Conservation (phyloP, 2,113 vertebrate species). For the zebrafish (Danio rerio) region DNA sequence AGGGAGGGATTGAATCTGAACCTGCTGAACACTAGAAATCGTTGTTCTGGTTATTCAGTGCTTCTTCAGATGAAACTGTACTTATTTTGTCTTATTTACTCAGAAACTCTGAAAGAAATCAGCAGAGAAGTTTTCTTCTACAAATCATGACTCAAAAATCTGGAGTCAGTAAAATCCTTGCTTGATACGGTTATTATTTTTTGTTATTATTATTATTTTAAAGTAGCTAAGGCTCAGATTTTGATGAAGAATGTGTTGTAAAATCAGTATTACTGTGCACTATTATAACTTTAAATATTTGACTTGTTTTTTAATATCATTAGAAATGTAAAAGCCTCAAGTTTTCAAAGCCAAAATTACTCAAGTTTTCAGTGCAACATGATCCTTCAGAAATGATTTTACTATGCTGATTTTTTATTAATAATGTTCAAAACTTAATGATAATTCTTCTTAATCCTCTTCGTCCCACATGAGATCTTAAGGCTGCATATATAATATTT, state of each 20-base stretch:
- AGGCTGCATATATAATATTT: not conserved
- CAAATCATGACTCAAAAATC: not conserved
- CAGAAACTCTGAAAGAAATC: slow-evolving; percentile 20
- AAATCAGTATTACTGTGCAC: not conserved
- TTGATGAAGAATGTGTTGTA: no score
- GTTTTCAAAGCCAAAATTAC: not conserved
- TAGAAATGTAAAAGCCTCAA: not conserved
- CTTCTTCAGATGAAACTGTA: no score
- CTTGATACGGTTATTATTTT: no score
- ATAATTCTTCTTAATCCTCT: no score
- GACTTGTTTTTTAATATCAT: not conserved
- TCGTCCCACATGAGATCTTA: no score
- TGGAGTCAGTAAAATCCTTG: no score
- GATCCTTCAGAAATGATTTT: not conserved
- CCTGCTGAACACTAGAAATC: not conserved
- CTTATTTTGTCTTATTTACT: not conserved
- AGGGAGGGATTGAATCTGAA: not conserved
- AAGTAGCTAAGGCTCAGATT: no score
- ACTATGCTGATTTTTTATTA: not conserved
- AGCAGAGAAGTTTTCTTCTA: slow-evolving; percentile 55
- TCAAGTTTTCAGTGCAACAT: not conserved
- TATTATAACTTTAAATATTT: not conserved
- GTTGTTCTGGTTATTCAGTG: no score
- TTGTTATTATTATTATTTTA: no score
- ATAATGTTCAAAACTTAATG: no score